A percentile compares a stretch with the other conserved stretches of the same genome.
Conservation (phyloP, 2,113 vertebrate genomes). For the Caretta caretta region DNA sequence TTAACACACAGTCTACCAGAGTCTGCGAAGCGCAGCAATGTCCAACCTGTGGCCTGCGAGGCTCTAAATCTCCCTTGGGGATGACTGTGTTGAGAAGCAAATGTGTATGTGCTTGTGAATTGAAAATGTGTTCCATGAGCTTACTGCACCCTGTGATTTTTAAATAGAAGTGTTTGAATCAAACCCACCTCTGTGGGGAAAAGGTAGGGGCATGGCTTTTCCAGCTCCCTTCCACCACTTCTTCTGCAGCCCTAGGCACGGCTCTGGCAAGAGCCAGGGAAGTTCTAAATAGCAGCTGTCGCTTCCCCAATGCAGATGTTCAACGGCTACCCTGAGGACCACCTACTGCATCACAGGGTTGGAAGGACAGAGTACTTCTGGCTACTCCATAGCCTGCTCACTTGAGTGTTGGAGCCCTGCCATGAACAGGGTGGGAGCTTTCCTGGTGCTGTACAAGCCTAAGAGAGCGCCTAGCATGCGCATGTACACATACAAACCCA, state of each 20-base stretch:
- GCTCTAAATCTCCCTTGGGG: not conserved
- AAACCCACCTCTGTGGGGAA: not conserved
- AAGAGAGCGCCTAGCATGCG: too few species aligned
- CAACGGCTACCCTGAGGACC: not conserved
- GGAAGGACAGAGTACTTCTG: not conserved
- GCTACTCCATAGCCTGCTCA: not conserved
- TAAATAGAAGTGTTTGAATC: not conserved
- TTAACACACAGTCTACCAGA: not conserved
- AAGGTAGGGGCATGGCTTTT: not conserved
- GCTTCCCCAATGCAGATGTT: not conserved
- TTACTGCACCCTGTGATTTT: not conserved
- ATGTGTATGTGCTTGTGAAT: not conserved
- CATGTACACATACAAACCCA: too few species aligned
- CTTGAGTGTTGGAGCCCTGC: not conserved
- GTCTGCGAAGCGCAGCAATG: not conserved
- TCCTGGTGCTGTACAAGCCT: too few species aligned
- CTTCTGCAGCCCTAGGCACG: not conserved
- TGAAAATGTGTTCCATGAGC: not conserved
- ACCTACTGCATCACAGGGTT: not conserved
- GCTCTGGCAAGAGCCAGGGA: not conserved
- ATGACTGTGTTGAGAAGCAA: not conserved
- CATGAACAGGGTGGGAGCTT: not conserved
- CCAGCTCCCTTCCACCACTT: not conserved
- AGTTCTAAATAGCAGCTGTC: too few species aligned
- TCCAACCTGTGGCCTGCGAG: not conserved